These are phyloP conservation scores for Corapipo altera DNA, from an alignment of 2,113 vertebrate species.

Conservation along the genomic window DNA sequence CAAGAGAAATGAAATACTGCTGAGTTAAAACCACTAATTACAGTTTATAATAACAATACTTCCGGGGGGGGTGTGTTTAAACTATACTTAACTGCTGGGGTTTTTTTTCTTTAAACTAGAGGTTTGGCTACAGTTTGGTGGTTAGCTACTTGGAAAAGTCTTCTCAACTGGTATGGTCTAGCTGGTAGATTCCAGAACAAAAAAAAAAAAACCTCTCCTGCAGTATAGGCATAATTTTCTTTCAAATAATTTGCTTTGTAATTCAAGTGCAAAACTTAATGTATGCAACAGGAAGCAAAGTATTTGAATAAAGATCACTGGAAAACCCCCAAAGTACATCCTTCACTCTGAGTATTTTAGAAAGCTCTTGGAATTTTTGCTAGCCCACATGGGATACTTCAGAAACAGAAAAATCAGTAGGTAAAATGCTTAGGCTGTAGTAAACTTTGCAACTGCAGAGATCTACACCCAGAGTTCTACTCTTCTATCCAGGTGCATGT, in stretches of 20 bases:
- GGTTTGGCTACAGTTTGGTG: conserved; percentile 38
- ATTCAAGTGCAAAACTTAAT: neutral
- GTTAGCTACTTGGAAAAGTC: conserved; percentile 16
- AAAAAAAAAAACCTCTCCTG: neutral
- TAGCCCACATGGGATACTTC: neutral
- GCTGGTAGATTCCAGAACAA: neutral
- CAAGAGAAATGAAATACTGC: conserved; percentile 35
- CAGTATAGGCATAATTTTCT: neutral
- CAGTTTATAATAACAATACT: conserved; percentile 66
- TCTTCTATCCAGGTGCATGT: neutral
- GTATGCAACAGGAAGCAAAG: neutral
- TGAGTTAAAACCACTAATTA: conserved; percentile 69
- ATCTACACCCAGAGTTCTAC: neutral
- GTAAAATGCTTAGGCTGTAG: neutral
- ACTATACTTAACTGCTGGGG: conserved; percentile 62
- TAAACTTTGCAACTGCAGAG: neutral
- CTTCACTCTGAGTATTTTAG: neutral
- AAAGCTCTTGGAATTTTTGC: conserved; percentile 9
- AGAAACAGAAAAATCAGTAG: neutral
- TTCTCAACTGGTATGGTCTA: conserved; percentile 19
- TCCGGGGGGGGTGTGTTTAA: conserved; percentile 7
- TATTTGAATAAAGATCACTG: neutral
- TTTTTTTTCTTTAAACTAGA: neutral
- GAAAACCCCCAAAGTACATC: neutral
- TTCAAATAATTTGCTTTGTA: neutral